Conservation (phyloP, 2,888 invertebrate species). For the Cyclophora albipunctata region DNA sequence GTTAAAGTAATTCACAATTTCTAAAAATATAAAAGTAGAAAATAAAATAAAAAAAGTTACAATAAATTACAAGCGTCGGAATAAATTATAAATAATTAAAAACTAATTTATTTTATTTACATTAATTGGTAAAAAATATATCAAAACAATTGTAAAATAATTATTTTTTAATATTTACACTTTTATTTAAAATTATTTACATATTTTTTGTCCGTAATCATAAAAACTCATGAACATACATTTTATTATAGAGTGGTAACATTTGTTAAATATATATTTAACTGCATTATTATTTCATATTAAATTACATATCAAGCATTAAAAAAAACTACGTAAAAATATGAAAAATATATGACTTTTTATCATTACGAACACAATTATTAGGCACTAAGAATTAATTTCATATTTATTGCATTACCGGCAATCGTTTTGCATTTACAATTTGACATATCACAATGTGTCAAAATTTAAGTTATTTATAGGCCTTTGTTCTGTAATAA, state of each 20-base stretch:
- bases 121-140: slow-evolving; percentile 34
- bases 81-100: slow-evolving; percentile 35
- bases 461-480: slow-evolving; percentile 10
- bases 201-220: slow-evolving; percentile 18
- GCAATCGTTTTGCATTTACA: no score
- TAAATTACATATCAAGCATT: no score
- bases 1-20: slow-evolving; percentile 30
- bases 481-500: no score
- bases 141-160: slow-evolving; percentile 5
- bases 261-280: no score
- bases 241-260: no score
- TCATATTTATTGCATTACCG: slow-evolving; percentile 5
- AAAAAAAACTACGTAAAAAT: no score
- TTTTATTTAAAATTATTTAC: slow-evolving; percentile 33
- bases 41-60: slow-evolving; percentile 19
- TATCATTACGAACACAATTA: neutral
- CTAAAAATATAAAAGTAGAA: slow-evolving; percentile 16
- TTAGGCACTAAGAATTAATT: neutral
- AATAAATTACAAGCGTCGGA: slow-evolving; percentile 47
- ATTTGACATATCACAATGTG: no score
- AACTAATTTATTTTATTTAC: slow-evolving; percentile 32
- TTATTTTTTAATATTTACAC: slow-evolving; percentile 17
- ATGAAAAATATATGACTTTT: no score
- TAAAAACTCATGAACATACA: neutral
- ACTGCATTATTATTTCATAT: no score